Conservation (phyloP, 2,797 vertebrate species). For the Sebastolobus altivelis region DNA sequence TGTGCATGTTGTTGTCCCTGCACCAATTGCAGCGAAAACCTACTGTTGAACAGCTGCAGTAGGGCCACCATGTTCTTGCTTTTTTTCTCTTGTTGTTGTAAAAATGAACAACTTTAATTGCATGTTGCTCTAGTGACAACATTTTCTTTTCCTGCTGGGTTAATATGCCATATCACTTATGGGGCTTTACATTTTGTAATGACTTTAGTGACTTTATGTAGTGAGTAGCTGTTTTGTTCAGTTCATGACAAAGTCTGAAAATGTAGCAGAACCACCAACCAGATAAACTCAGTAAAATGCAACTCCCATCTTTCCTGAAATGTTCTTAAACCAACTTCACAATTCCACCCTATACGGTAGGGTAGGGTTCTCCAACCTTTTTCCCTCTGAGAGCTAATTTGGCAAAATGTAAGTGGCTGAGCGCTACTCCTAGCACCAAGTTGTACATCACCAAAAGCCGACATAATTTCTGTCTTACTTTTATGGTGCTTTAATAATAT, state of each 20-base stretch:
- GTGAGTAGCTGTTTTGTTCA: neutral
- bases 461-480: neutral
- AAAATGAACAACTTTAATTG: neutral
- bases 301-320: neutral
- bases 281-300: neutral
- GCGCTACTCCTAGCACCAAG: no score
- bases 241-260: neutral
- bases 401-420: neutral
- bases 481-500: neutral
- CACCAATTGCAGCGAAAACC: neutral
- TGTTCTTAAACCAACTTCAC: neutral
- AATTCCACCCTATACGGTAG: neutral
- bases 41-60: neutral
- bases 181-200: neutral
- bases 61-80: neutral
- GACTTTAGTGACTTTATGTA: neutral
- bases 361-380: neutral
- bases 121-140: neutral
- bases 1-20: conserved; percentile 4
- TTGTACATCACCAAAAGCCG: no score
- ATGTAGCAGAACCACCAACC: neutral
- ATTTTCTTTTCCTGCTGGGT: neutral
- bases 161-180: neutral
- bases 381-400: neutral
- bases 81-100: neutral